phyloP scores from a whole-genome alignment of 53 echinoderm and acorn worm genomes.

The Crossaster papposus region DNA sequence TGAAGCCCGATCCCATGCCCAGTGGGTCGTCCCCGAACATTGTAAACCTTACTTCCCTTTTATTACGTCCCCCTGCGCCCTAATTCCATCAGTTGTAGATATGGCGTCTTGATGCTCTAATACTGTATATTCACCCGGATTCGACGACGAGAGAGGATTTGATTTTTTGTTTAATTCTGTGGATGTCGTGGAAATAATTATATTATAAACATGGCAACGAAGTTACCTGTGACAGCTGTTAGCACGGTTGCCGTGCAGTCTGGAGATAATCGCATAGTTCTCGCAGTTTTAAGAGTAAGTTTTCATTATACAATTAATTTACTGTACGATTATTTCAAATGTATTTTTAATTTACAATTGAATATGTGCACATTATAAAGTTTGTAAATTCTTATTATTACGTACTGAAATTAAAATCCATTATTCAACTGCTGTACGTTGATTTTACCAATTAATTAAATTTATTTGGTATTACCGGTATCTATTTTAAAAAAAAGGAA shows the following conservation, averaged over 20 bases:
- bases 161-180: conserved; percentile 4
- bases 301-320: neutral
- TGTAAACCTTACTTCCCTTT: conserved; percentile 15
- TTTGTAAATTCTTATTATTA: neutral
- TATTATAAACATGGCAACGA: conserved; percentile 46
- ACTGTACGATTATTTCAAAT: neutral
- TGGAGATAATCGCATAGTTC: conserved; percentile 90
- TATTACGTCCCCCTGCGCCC: conserved; percentile 61
- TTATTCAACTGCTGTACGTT: too few relatives aligned
- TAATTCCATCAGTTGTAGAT: conserved; percentile 52
- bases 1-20: conserved; percentile 24
- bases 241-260: conserved; percentile 96
- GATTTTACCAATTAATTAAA: too few relatives aligned
- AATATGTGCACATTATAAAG: neutral
- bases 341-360: neutral
- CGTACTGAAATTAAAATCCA: too few relatives aligned
- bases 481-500: neutral
- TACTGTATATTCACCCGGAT: conserved; percentile 23
- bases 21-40: conserved; percentile 45
- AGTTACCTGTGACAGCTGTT: conserved; percentile 80
- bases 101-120: conserved; percentile 53
- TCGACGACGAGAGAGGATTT: neutral
- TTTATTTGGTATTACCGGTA: neutral
- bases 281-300: conserved; percentile 98
- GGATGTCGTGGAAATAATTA: conserved; percentile 38